Conservation (phyloP, 2,888 invertebrate species). For the Drosophila multiciliata region DNA sequence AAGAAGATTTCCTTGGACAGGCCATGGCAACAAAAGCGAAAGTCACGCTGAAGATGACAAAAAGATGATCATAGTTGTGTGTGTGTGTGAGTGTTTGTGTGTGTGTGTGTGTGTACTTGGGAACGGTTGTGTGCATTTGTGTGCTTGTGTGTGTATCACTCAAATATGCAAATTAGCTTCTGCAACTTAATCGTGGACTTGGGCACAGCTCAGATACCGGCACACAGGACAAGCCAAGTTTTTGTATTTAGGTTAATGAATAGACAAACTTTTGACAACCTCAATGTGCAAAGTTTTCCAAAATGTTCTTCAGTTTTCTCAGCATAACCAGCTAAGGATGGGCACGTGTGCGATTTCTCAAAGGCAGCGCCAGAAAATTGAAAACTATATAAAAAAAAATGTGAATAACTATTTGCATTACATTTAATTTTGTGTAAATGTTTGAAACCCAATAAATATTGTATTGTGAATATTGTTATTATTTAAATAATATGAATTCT, state of each 20-base stretch:
- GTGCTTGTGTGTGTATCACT: conserved; percentile 48
- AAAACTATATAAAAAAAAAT: neutral
- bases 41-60: conserved; percentile 33
- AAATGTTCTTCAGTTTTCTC: conserved; percentile 14
- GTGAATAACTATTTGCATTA: neutral
- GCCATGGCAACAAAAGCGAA: conserved; percentile 49
- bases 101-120: conserved; percentile 12
- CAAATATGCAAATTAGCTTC: conserved; percentile 80
- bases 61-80: conserved; percentile 16
- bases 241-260: conserved; percentile 77
- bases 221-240: conserved; percentile 16
- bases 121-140: conserved; percentile 17
- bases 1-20: conserved; percentile 23
- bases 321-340: conserved; percentile 35
- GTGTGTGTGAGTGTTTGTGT: conserved; percentile 6
- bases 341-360: neutral
- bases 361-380: neutral
- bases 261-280: conserved; percentile 78
- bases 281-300: conserved; percentile 74
- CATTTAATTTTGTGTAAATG: neutral
- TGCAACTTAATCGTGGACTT: conserved; percentile 64
- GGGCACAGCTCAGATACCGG: conserved; percentile 20
- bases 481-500: neutral
- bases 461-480: neutral
- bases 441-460: neutral